These are phyloP conservation scores for Orius laevigatus DNA, from an alignment of 1,140 invertebrate genomes.

Conservation along the genomic window DNA sequence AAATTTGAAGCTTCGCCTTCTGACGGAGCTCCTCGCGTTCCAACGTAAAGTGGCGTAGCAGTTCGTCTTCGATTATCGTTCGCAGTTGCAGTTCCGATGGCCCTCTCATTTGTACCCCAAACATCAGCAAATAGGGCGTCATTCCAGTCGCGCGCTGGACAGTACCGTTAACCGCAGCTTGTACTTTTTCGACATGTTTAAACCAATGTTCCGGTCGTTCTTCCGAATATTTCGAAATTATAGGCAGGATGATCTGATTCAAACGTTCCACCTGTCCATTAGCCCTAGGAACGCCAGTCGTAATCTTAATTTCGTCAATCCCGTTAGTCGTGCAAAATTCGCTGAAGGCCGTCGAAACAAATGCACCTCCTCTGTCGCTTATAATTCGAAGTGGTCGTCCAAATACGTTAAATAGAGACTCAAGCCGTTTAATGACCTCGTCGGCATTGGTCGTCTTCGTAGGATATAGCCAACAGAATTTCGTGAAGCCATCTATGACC, in stretches of 20 bases:
- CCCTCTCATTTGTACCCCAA: no score
- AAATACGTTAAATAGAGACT: conserved; percentile 21
- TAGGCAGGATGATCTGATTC: conserved; percentile 20
- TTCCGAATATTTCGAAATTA: not conserved
- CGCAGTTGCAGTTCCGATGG: no score
- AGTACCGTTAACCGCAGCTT: no score
- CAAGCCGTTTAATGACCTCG: conserved; percentile 18
- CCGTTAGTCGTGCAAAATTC: conserved; percentile 21
- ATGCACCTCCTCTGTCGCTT: conserved; percentile 14
- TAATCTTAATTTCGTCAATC: conserved; percentile 13
- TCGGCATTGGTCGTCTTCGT: conserved; percentile 18
- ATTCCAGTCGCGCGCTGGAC: no score
- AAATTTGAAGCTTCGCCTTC: no score
- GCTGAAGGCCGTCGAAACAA: conserved; percentile 22
- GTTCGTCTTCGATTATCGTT: no score
- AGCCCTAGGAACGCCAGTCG: conserved; percentile 12
- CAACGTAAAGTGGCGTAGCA: no score
- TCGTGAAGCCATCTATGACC: conserved; percentile 21
- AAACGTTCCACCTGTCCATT: conserved; percentile 23
- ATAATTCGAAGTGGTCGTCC: conserved; percentile 22
- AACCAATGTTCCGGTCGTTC: no score
- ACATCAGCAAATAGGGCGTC: no score
- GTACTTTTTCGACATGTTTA: no score
- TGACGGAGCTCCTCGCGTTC: no score
- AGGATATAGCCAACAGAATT: conserved; percentile 20